Conservation (phyloP, 2,797 vertebrate species). For the Hoplostethus mediterraneus region DNA sequence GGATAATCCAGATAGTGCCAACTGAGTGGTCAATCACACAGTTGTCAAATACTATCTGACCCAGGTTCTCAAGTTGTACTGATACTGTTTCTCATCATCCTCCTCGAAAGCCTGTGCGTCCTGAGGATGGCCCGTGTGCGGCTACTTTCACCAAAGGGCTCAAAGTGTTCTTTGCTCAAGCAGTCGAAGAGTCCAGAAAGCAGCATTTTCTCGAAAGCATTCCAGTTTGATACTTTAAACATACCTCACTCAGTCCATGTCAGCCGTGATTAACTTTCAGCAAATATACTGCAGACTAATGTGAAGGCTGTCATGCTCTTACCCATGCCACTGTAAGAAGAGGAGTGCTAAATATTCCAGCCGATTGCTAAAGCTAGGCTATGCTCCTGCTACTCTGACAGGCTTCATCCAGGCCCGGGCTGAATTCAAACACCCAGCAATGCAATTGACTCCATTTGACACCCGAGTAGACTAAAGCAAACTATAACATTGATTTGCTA, state of each 20-base stretch:
- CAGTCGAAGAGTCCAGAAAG: constrained; percentile 35
- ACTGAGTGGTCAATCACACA: too few species aligned
- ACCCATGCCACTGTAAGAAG: constrained; percentile 39
- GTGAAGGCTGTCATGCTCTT: constrained; percentile 25
- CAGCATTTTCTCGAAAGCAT: constrained; percentile 71
- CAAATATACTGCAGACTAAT: constrained; percentile 29
- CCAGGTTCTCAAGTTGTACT: constrained; percentile 38
- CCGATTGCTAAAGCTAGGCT: background rate
- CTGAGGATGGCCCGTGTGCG: constrained; percentile 2
- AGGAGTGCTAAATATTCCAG: constrained; percentile 24
- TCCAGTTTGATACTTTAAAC: constrained; percentile 74
- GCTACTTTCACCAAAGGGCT: constrained; percentile 2
- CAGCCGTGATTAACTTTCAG: constrained; percentile 32
- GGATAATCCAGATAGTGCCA: constrained; percentile 7
- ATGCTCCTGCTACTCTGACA: constrained; percentile 22
- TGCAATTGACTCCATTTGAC: background rate
- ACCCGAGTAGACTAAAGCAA: background rate
- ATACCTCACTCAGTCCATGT: constrained; percentile 66
- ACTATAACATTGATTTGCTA: background rate
- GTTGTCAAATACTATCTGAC: constrained; percentile 22
- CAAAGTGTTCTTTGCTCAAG: constrained; percentile 5
- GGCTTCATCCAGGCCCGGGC: constrained; percentile 7
- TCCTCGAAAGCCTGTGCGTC: constrained; percentile 11
- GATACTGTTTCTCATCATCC: constrained; percentile 29
- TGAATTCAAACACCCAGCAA: constrained; percentile 1